Evolutionary conservation across 1,140 invertebrate species (phyloP), one percentile per base, ranked within the genome.

Genomic region (Globodera ellingtonae): DNA sequence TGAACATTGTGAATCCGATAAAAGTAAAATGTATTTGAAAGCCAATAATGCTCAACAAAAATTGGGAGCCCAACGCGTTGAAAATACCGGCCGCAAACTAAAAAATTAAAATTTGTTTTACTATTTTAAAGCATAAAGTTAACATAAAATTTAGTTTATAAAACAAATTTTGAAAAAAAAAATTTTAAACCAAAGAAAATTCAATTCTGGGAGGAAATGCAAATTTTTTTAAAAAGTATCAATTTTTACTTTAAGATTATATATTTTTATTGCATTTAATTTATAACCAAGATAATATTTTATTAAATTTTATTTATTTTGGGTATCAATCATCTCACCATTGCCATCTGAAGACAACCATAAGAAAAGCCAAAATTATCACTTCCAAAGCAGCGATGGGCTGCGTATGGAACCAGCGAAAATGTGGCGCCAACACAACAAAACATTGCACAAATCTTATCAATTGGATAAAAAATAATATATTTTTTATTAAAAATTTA

Each of bases 301-400:
- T 50, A 50, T 7, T 50, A 7, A 3, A 50, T 10, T 59, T 59
- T 59, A 15, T 59, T 13, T 21, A 80, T 77, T 48, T 81, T 56
- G 21, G 10, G 4, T 79, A 18, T 79, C 15, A 18, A 18, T 56
- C 18, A 15, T 59, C 24, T 59, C 5, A 84, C 83, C 48, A 86
- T 52, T 10, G 75, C 79, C 79, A 85, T 48, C 66, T 85, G 84
- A 77, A 84, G 56, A 52, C 78, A 80, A 8, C 84, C 84, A 83
- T 85, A 85, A 7, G 82, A 76, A 48, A 85, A 75, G 3, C 82
- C 85, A 62, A 85, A 85, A 72, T 85, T 85, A 67, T 72, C 62
- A 4, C 70, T 44, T 4, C 84, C 84, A 76, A 85, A 85, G 15
- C 85, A 80, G 18, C 71, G 79, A 75, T 85, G 85, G 15, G 73